These are phyloP conservation scores for Rapana venosa DNA, from an alignment of 2,888 invertebrate genomes.

Conservation along the genomic window DNA sequence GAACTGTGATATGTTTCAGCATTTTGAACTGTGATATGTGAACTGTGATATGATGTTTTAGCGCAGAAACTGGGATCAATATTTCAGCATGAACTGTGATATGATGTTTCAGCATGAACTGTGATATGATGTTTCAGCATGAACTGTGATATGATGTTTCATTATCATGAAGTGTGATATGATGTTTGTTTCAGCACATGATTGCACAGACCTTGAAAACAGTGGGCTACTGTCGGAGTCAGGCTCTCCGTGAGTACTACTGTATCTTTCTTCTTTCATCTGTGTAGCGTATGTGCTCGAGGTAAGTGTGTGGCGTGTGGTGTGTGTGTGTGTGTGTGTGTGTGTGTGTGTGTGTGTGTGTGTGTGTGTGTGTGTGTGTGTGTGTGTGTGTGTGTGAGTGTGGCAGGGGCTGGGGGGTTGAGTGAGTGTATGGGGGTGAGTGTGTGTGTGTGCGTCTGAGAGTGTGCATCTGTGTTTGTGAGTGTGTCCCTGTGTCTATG, in stretches of 20 bases:
- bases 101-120: no score
- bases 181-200: constrained; percentile 83
- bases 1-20: no score
- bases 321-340: neutral
- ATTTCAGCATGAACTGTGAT: no score
- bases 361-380: neutral
- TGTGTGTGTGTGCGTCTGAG: neutral
- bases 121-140: neutral
- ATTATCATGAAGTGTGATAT: neutral
- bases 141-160: neutral
- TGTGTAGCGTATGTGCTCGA: neutral
- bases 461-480: neutral
- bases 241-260: constrained; percentile 80
- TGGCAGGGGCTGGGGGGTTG: no score
- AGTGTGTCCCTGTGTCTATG: neutral
- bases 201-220: constrained; percentile 89
- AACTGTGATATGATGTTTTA: no score
- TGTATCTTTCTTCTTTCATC: neutral
- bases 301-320: neutral
- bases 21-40: no score
- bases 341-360: neutral
- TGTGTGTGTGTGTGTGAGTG: neutral
- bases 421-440: no score
- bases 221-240: constrained; percentile 86
- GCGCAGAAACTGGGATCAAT: no score